These are phyloP conservation scores for Falco rusticolus DNA, from an alignment of 2,797 vertebrate species.

Conservation along the genomic window DNA sequence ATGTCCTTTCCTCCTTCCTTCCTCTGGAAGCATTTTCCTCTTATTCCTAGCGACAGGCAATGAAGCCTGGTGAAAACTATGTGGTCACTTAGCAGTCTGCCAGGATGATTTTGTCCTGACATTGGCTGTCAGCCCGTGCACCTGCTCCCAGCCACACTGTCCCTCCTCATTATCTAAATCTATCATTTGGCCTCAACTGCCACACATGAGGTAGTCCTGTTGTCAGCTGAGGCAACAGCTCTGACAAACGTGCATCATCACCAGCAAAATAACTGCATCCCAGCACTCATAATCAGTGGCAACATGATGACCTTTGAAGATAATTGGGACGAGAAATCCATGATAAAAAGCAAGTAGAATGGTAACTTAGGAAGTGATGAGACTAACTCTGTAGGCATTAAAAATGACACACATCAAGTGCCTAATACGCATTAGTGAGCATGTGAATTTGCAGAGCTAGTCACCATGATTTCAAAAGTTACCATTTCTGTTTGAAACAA, in stretches of 20 bases:
- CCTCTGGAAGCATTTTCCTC: neutral
- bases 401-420: neutral
- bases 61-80: neutral
- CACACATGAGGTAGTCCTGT: fast-evolving
- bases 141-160: neutral
- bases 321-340: neutral
- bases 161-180: neutral
- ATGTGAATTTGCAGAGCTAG: neutral
- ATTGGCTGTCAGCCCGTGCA: neutral
- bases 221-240: neutral
- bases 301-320: neutral
- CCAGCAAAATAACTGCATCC: neutral
- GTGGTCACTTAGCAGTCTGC: neutral
- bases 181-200: neutral
- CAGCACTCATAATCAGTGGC: neutral
- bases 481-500: neutral
- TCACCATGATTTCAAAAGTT: neutral
- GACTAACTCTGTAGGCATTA: neutral
- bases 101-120: neutral
- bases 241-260: neutral
- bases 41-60: neutral
- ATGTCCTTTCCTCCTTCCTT: neutral
- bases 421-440: neutral
- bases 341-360: neutral
- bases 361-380: neutral